A percentile compares a stretch with the other conserved stretches of the same genome.
Conservation (phyloP, 2,113 vertebrate genomes). For the Periophthalmus modestus region DNA sequence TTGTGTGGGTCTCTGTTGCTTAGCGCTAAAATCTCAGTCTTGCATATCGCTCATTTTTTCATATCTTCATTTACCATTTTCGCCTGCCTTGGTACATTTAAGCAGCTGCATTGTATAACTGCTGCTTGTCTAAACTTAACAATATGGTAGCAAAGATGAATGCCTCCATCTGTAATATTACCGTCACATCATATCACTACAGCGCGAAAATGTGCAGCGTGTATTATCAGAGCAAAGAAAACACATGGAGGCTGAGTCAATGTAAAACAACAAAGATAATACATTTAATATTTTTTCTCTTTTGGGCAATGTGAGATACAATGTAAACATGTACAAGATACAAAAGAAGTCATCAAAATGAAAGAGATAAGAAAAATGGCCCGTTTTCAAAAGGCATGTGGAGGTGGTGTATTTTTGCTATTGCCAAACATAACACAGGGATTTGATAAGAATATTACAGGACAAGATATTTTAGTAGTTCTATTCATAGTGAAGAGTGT, state of each 20-base stretch:
- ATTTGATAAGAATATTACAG: background rate
- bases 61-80: constrained; percentile 48
- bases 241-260: constrained; percentile 28
- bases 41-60: constrained; percentile 25
- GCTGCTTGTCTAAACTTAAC: constrained; percentile 43
- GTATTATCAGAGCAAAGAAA: constrained; percentile 5
- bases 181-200: constrained; percentile 16
- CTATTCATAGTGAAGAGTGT: background rate
- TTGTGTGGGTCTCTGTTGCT: constrained; percentile 20
- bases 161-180: constrained; percentile 44
- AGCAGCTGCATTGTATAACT: constrained; percentile 39
- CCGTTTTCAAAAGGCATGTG: constrained; percentile 69
- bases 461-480: background rate
- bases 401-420: background rate
- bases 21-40: constrained; percentile 15
- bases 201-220: background rate
- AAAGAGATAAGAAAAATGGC: constrained; percentile 76
- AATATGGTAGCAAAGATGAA: constrained; percentile 47
- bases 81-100: constrained; percentile 33
- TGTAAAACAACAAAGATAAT: constrained; percentile 77
- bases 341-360: constrained; percentile 64
- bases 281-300: constrained; percentile 91
- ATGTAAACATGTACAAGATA: constrained; percentile 91
- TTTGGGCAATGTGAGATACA: constrained; percentile 90
- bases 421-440: background rate